Evolutionary conservation across 2,797 vertebrate species (phyloP), one percentile per base, ranked within the genome.

Genomic region (Linurgus olivaceus): DNA sequence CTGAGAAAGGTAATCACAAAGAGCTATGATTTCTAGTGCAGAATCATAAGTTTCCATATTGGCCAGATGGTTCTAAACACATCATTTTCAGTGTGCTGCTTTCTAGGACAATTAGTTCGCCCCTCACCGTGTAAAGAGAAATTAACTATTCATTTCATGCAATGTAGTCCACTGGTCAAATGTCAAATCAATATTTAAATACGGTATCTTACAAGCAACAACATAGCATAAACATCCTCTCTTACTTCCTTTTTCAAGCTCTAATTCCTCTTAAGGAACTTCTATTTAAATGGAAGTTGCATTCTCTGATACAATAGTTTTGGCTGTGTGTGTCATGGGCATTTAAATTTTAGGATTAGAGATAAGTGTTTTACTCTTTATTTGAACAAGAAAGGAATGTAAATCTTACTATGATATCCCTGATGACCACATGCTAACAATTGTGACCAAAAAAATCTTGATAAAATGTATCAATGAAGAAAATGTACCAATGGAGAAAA

Each of bases 301-400:
- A 68, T 82, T n/a, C 14, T 76, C 14, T n/a, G 19, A 73, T 38
- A 10, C 2, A 57, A 17, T 57, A 50, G 5, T 25, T 17, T n/a
- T 76, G 44, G 17, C 8, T 61, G 2, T 59, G 4, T 23, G 15
- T 0, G 0, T 21, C 31, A 48, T 37, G 7, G 1, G 1, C 19
- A 74, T 44, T 74, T 86, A 86, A 79, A 66, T 78, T 66, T 66
- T 76, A 76, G n/a, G 25, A 44, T 4, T 28, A 68, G 24, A 84
- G 24, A 28, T 54, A 75, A 78, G 6, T 2, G 1, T 58, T 89
- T 93, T 72, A 28, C 26, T 59, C 20, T 68, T 38, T 24, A 62
- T 40, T 66, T 24, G 45, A 58, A 47, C 42, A 81, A 78, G 35
- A 86, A 86, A 82, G 6, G 21, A 79, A 59, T 51, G 8, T 28